Base-by-base conservation (phyloP, 1,140 invertebrate genomes). In the Drosophila tani region DNA sequence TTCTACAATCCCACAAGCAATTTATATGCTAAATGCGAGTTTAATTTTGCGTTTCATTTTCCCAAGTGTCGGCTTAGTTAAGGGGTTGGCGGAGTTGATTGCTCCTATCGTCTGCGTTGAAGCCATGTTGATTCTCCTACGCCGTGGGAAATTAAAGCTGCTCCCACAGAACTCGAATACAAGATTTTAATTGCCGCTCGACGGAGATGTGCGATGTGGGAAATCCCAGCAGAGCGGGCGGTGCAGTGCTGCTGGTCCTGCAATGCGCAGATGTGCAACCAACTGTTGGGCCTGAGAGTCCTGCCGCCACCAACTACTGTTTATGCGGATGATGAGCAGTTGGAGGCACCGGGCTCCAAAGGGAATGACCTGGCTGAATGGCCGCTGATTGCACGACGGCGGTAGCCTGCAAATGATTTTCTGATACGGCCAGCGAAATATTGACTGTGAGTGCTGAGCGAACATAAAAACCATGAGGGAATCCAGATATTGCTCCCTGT, bases 111-210 rank as follows among this genome's bases (percentile, higher is more conserved):
- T 49, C 47, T 67, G 47, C 56, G 50, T 59, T 59, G 75, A 53
- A 78, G 62, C 70, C 57, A 67, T 81, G 77, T 68, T 84, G 64
- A 53, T 65, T 82, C 62, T 68, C 40, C 51, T 66, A 64, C 79
- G 83, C 40, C 83, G 79, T 68, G 84, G 84, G 84, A 88, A 88
- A 88, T 88, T 84, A 90, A 88, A 90, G 58, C 74, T 79, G 84
- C 65, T 75, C 64, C 50, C 58, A 46, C 58, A 69, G 19, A 55
- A 82, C 80, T 71, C 77, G 71, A 86, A 81, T 84, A 71, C 84
- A 69, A 81, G 84, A 88, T 81, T 87, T 87, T 87, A 87, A 88
- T 87, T 88, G 84, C 63, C 85, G 84, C 81, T 67, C 62, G 64
- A 32, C 77, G 71, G 62, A 1, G 73, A 59, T 57, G 50, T 49